Evolutionary conservation across 1,140 invertebrate species (phyloP).

Genomic region (Chlorops oryzae): DNA sequence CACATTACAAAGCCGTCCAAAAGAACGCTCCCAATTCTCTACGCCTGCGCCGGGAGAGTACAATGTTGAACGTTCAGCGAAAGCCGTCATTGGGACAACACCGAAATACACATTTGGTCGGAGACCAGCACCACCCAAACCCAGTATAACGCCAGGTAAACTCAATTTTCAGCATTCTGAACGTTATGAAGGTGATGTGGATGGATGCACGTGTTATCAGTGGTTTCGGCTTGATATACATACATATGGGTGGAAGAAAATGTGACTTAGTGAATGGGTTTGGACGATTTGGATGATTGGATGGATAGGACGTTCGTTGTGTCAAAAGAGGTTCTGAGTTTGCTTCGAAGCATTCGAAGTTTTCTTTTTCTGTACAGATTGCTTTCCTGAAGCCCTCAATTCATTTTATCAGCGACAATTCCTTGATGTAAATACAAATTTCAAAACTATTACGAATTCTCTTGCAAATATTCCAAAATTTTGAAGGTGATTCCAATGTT

Average conservation of each 20-base stretch:
- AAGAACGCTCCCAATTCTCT: conserved; percentile 62
- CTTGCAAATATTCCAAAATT: too few species aligned
- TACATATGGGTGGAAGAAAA: neutral
- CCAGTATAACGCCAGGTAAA: conserved; percentile 48
- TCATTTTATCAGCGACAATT: too few species aligned
- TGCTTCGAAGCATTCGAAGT: too few species aligned
- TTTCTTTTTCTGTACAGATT: too few species aligned
- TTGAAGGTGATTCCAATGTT: too few species aligned
- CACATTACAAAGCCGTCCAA: conserved; percentile 70
- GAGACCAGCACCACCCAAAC: conserved; percentile 35
- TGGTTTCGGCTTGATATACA: neutral
- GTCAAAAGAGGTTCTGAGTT: too few species aligned
- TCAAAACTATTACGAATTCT: too few species aligned
- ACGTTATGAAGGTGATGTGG: neutral
- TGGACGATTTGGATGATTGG: neutral
- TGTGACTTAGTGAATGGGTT: neutral
- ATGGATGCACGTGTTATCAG: neutral
- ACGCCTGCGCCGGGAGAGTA: conserved; percentile 81
- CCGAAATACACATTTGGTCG: conserved; percentile 59
- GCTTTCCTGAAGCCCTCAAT: too few species aligned
- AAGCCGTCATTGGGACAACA: conserved; percentile 58
- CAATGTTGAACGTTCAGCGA: conserved; percentile 66
- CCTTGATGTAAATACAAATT: too few species aligned
- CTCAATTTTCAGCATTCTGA: neutral
- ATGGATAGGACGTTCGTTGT: too few species aligned